phyloP scores from a whole-genome alignment of 2,113 vertebrate species.

The Nothobranchius kuhntae region DNA sequence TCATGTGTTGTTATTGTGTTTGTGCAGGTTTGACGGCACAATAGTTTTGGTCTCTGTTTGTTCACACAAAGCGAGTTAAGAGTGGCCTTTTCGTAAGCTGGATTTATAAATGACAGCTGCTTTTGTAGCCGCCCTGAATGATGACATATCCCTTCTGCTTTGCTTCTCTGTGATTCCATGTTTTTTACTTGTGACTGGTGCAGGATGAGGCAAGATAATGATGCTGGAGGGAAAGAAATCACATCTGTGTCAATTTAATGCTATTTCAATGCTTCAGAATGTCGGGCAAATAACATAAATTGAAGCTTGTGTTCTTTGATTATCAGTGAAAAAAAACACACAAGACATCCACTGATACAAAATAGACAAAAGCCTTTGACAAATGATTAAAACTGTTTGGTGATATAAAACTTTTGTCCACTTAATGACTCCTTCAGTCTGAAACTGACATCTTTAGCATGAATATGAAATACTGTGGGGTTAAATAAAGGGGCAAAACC shows the following conservation, averaged over 20 bases:
- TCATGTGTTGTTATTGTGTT: conserved; percentile 40
- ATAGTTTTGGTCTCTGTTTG: conserved; percentile 42
- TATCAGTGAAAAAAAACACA: too few relatives aligned
- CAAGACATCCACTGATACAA: too few relatives aligned
- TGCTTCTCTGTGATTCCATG: conserved; percentile 15
- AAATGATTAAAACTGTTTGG: too few relatives aligned
- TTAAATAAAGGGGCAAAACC: neutral
- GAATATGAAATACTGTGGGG: too few relatives aligned
- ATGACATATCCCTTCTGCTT: conserved; percentile 13
- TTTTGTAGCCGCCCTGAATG: conserved; percentile 27
- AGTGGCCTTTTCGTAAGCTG: conserved; percentile 21
- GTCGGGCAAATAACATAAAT: too few relatives aligned
- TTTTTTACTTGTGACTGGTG: conserved; percentile 8
- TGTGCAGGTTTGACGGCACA: conserved; percentile 42
- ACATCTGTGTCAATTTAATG: too few relatives aligned
- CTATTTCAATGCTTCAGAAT: too few relatives aligned
- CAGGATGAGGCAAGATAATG: conserved; percentile 7
- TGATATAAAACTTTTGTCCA: too few relatives aligned
- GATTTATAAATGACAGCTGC: conserved; percentile 48
- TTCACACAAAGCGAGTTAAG: conserved; percentile 39
- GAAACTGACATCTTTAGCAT: too few relatives aligned
- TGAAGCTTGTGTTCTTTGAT: too few relatives aligned
- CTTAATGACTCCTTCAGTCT: too few relatives aligned
- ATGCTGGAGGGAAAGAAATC: neutral
- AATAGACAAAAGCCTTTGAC: too few relatives aligned